Conservation (phyloP, 2,113 vertebrate species). For the Eubucco bourcierii region DNA sequence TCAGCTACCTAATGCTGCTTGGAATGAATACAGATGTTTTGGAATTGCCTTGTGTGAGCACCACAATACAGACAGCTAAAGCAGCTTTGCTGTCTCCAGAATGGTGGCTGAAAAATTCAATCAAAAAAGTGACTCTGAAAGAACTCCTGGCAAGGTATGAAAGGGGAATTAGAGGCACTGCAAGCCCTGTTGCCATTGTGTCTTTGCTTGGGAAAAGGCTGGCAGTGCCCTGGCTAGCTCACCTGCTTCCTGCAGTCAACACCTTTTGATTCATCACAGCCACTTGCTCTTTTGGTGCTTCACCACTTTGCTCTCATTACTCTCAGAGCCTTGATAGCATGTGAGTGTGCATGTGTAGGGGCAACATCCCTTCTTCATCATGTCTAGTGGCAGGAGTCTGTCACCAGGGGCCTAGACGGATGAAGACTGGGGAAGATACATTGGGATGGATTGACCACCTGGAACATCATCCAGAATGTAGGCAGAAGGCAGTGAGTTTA, state of each 20-base stretch:
- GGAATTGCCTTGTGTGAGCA: conserved; percentile 17
- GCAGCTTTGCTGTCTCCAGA: conserved; percentile 36
- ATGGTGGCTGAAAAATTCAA: conserved; percentile 61
- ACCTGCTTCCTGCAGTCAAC: not conserved
- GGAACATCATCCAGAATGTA: not conserved
- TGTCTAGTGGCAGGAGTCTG: conserved; percentile 9
- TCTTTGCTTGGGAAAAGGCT: not conserved
- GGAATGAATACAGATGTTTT: conserved; percentile 69
- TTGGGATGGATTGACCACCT: conserved; percentile 16
- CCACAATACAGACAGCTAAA: conserved; percentile 23
- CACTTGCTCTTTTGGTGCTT: conserved; percentile 18
- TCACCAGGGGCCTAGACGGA: not conserved
- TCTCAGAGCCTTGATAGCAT: not conserved
- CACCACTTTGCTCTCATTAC: conserved; percentile 2
- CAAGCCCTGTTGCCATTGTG: not conserved
- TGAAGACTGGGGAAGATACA: not conserved
- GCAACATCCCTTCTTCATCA: conserved; percentile 21
- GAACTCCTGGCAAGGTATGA: conserved; percentile 43
- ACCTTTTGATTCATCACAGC: conserved; percentile 23
- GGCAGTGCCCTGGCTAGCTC: not conserved
- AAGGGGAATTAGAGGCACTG: conserved; percentile 14
- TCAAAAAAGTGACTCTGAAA: conserved; percentile 44
- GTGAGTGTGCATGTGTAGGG: not conserved
- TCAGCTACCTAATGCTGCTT: conserved; percentile 62
- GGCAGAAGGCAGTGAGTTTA: not conserved